These are phyloP conservation scores for Eucriotettix oculatus DNA, from an alignment of 2,888 invertebrate genomes.

Conservation along the genomic window DNA sequence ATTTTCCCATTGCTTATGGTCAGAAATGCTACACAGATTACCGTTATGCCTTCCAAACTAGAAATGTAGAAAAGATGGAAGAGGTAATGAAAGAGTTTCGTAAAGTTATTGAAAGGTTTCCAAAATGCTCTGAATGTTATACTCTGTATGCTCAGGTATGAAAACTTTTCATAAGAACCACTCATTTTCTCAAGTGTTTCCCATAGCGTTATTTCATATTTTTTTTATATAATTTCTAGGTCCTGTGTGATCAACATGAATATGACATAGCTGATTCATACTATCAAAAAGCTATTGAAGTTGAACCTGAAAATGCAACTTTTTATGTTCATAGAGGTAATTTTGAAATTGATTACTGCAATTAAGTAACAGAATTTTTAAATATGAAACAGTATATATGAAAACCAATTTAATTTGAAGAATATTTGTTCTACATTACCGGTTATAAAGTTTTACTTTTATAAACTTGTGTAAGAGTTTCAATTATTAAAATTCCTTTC, in stretches of 20 bases:
- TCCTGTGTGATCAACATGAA: slow-evolving; percentile 67
- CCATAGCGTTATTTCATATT: slow-evolving; percentile 3
- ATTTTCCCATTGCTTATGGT: slow-evolving; percentile 70
- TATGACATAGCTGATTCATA: slow-evolving; percentile 68
- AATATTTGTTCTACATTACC: too few relatives aligned
- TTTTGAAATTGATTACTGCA: neutral
- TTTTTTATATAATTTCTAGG: slow-evolving; percentile 22
- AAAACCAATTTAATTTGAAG: too few relatives aligned
- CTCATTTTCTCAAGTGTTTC: neutral
- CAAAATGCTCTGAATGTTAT: slow-evolving; percentile 71
- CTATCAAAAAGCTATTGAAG: slow-evolving; percentile 62
- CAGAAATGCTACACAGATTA: slow-evolving; percentile 87
- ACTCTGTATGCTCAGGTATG: slow-evolving; percentile 72
- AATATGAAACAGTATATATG: too few relatives aligned
- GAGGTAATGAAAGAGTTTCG: slow-evolving; percentile 58
- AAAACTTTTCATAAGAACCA: neutral
- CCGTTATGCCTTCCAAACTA: slow-evolving; percentile 43
- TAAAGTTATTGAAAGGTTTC: slow-evolving; percentile 58
- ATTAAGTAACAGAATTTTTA: too few relatives aligned
- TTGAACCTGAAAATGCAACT: slow-evolving; percentile 73
- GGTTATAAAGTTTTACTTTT: too few relatives aligned
- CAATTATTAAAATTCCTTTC: too few relatives aligned
- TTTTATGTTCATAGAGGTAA: slow-evolving; percentile 72
- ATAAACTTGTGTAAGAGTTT: too few relatives aligned
- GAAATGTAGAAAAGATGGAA: slow-evolving; percentile 42